These are phyloP conservation scores for Galeopterus variegatus DNA, from an alignment of 2,113 vertebrate species.

Conservation along the genomic window DNA sequence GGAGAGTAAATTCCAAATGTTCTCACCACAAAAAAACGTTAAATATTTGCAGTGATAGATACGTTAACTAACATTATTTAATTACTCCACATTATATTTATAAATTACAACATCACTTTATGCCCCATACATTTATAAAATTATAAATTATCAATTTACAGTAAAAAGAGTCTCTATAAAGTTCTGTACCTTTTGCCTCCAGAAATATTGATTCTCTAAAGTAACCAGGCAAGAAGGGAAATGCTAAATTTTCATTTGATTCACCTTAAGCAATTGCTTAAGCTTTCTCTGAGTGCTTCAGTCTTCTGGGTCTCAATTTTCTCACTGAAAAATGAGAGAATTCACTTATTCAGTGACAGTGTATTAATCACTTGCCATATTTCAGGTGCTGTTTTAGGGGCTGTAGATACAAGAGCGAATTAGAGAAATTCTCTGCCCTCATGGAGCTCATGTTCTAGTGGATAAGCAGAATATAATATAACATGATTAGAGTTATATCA, in stretches of 20 bases:
- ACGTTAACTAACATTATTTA: too few species aligned
- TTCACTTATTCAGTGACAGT: not conserved
- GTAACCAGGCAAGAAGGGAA: not conserved
- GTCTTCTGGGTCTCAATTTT: not conserved
- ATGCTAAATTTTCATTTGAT: not conserved
- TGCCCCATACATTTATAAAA: too few species aligned
- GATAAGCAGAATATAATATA: not conserved
- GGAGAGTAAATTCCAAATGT: too few species aligned
- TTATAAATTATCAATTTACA: too few species aligned
- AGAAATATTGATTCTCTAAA: not conserved
- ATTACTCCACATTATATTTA: too few species aligned
- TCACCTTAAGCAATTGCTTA: not conserved
- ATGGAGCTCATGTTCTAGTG: not conserved
- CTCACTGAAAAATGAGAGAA: not conserved
- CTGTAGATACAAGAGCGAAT: not conserved
- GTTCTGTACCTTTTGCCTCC: not conserved
- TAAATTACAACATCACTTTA: too few species aligned
- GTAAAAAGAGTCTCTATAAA: not conserved
- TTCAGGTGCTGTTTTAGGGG: not conserved
- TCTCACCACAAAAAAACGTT: too few species aligned
- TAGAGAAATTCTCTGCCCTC: not conserved
- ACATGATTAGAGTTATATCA: not conserved
- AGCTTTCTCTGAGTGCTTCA: not conserved
- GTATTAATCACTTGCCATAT: not conserved
- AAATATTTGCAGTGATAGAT: too few species aligned